Conservation (phyloP, 1,140 invertebrate genomes). For the Saccostrea echinata region DNA sequence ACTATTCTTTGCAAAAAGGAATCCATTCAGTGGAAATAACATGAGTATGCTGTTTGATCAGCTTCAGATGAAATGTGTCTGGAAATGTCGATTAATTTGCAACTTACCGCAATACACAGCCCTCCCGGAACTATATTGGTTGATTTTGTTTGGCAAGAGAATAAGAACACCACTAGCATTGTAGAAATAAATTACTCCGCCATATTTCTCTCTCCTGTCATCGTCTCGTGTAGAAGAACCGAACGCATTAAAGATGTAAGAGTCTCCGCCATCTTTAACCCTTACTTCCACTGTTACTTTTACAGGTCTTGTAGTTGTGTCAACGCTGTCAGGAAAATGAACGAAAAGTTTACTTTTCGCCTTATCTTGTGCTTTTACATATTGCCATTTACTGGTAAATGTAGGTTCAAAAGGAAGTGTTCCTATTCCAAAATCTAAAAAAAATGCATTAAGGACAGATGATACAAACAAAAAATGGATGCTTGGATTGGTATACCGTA, state of each 20-base stretch:
- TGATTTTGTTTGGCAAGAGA: not conserved
- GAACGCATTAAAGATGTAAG: not conserved
- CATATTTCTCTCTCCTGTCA: not conserved
- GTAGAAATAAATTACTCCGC: not conserved
- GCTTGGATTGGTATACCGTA: too few species aligned
- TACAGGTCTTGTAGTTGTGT: not conserved
- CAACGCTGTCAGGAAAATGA: not conserved
- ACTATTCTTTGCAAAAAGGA: too few species aligned
- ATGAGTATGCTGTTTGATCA: too few species aligned
- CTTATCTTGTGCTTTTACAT: constrained; percentile 5
- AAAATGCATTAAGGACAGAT: not conserved
- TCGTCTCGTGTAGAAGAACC: not conserved
- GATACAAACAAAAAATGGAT: too few species aligned
- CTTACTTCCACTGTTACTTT: not conserved
- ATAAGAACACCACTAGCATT: not conserved
- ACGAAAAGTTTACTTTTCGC: not conserved
- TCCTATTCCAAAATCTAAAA: not conserved
- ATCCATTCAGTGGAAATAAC: too few species aligned
- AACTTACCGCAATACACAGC: not conserved
- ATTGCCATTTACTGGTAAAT: not conserved
- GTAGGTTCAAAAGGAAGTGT: not conserved
- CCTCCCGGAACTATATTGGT: not conserved
- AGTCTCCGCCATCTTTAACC: not conserved
- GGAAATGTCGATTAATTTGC: too few species aligned
- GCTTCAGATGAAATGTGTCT: too few species aligned